Base-by-base conservation (phyloP, 2,113 vertebrate species). In the Penelope pileata region DNA sequence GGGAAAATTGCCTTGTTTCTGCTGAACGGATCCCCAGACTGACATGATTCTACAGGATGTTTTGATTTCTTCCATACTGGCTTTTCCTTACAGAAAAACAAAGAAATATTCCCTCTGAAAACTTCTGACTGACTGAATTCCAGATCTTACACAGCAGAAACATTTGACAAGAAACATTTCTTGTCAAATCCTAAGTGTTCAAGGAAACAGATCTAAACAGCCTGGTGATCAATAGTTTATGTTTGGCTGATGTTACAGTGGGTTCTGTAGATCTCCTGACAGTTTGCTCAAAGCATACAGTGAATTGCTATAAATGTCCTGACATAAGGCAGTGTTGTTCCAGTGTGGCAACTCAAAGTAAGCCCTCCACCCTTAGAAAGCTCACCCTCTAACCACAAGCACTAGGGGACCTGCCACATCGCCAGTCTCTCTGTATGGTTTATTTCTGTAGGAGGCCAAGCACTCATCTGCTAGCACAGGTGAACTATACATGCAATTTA, bases 31-130 rank as follows among this genome's bases (percentile, higher is more conserved):
- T 64, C 60, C 58, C 67, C 64, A 75, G 21, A 95, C 17, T 83
- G 70, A 76, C 51, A 87, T 0, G 0, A 27, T 73, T 73, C 78
- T 79, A 40, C 40, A 69, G 50, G 45, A 85, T 80, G 59, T 66
- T 95, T 94, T 90, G 62, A 85, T 87, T 88, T 94, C 59, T 79
- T 91, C 42, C 70, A 73, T 26, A 66, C 6, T 21, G 43, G 16
- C 21, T 80, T 90, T 85, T 66, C 40, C 30, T 72, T 45, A 68
- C 4, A 36, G 38, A 38, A 69, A 80, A 40, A 27, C n/a, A 24
- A 38, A 69, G 13, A 77, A 66, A 32, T n/a, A 2, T 64, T 86
- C 70, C 36, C 30, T 73, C 58, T 90, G 66, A 43, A 90, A 60
- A 36, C 13, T 43, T 68, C 59, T 12, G 24, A 16, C 21, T 60